Percentiles rank a stretch among this genome's conserved stretches.
Conservation (phyloP, 1,140 invertebrate genomes). For the Ceratoteleas bidentatus region DNA sequence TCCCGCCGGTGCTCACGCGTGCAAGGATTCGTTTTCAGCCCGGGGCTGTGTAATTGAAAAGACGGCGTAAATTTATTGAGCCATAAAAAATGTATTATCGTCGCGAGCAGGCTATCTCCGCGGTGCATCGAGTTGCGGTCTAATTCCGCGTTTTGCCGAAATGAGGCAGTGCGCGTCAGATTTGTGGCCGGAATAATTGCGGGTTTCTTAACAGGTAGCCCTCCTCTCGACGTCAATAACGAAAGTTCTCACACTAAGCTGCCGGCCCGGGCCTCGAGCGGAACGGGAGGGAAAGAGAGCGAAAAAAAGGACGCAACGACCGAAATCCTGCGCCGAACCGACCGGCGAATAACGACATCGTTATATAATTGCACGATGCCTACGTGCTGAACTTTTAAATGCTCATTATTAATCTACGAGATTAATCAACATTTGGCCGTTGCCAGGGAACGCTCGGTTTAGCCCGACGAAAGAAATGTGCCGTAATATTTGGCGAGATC, state of each 20-base stretch:
- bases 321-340: slow-evolving; percentile 21
- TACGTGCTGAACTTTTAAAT: slow-evolving; percentile 51
- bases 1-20: too few species aligned
- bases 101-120: background rate
- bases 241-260: slow-evolving; percentile 60
- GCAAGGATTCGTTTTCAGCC: slow-evolving; percentile 24
- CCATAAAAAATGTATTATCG: slow-evolving; percentile 52
- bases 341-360: slow-evolving; percentile 46
- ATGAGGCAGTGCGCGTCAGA: slow-evolving; percentile 48
- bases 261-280: slow-evolving; percentile 12
- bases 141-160: slow-evolving; percentile 53
- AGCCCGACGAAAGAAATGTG: too few species aligned
- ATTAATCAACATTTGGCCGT: slow-evolving; percentile 11
- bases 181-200: slow-evolving; percentile 66
- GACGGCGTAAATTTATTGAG: slow-evolving; percentile 47
- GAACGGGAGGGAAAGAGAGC: too few species aligned
- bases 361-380: slow-evolving; percentile 52
- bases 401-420: slow-evolving; percentile 15
- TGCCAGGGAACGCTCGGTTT: too few species aligned
- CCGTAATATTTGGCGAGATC: background rate
- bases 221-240: slow-evolving; percentile 60
- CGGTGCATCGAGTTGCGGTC: slow-evolving; percentile 12
- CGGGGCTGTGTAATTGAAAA: slow-evolving; percentile 22
- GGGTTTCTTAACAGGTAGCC: slow-evolving; percentile 67
- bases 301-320: slow-evolving; percentile 2